Percentiles rank a stretch among this genome's conserved stretches.
These are phyloP conservation scores for Drosophila lacertosa DNA, from an alignment of 1,140 invertebrate genomes.

Conservation along the genomic window DNA sequence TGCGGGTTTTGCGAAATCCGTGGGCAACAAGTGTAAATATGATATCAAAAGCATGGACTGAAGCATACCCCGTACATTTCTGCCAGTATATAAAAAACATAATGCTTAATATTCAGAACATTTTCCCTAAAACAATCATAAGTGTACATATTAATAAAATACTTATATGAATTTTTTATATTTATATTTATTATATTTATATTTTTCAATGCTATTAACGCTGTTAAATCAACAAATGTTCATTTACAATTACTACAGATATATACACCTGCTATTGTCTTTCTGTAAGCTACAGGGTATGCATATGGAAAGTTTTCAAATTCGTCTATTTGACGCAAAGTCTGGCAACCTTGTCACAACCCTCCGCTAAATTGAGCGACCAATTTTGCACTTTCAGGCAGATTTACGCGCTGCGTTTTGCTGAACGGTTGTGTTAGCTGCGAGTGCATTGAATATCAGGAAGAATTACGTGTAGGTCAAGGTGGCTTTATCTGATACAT, in stretches of 20 bases:
- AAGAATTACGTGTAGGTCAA: constrained; percentile 46
- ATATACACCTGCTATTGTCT: background rate
- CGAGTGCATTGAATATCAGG: constrained; percentile 15
- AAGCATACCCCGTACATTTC: background rate
- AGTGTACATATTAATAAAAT: no score
- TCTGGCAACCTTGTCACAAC: constrained; percentile 34
- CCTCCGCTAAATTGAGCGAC: constrained; percentile 1
- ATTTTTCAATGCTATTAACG: no score
- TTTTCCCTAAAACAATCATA: no score
- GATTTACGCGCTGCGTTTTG: constrained; percentile 30
- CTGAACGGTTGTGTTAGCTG: constrained; percentile 31
- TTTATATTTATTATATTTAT: no score
- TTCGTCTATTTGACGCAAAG: constrained; percentile 3
- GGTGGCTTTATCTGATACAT: constrained; percentile 32
- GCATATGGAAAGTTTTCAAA: constrained; percentile 39
- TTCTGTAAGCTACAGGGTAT: constrained; percentile 12
- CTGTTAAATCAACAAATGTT: no score
- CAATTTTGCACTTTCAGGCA: constrained; percentile 29
- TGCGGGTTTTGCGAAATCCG: background rate
- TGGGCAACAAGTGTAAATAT: background rate
- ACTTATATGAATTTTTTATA: no score
- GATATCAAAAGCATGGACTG: background rate
- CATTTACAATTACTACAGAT: no score
- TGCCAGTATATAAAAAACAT: no score
- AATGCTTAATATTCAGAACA: no score